phyloP scores from a whole-genome alignment of 1,140 invertebrate species.

The Drosophila carrolli region DNA sequence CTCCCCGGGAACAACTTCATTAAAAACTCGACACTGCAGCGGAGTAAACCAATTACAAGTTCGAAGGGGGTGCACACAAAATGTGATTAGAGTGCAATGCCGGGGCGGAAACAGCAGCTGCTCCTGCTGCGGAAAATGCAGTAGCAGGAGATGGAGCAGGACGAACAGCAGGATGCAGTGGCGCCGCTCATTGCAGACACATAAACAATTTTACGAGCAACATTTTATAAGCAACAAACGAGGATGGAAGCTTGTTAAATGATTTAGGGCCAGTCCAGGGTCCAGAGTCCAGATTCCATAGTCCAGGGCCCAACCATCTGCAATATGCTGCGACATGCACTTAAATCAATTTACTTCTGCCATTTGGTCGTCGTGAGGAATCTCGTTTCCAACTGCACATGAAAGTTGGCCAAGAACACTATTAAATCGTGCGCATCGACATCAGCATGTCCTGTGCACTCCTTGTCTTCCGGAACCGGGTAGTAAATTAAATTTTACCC shows the following conservation, averaged over 20 bases:
- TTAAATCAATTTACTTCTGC: conserved; percentile 76
- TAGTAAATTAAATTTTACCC: conserved; percentile 78
- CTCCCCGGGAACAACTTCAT: conserved; percentile 55
- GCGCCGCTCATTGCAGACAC: conserved; percentile 31
- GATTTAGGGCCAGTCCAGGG: conserved; percentile 52
- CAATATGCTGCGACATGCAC: conserved; percentile 78
- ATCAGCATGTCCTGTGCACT: conserved; percentile 37
- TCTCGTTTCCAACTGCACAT: conserved; percentile 47
- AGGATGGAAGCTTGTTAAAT: conserved; percentile 69
- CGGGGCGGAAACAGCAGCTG: conserved; percentile 35
- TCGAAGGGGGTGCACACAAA: conserved; percentile 44
- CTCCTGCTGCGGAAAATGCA: conserved; percentile 11
- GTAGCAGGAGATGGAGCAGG: conserved; percentile 10
- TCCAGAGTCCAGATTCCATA: conserved; percentile 1
- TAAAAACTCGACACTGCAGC: conserved; percentile 64
- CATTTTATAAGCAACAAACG: conserved; percentile 55
- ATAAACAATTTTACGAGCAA: conserved; percentile 75
- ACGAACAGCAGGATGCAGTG: conserved; percentile 1
- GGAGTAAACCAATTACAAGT: conserved; percentile 73
- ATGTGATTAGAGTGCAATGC: conserved; percentile 78
- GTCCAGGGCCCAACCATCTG: conserved; percentile 14
- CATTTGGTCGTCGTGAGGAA: conserved; percentile 44
- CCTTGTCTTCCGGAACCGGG: conserved; percentile 29
- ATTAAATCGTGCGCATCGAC: conserved; percentile 72
- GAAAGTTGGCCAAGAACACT: conserved; percentile 46